Evolutionary conservation across 2,113 vertebrate species (phyloP).

Genomic region (Zosterops borbonicus): DNA sequence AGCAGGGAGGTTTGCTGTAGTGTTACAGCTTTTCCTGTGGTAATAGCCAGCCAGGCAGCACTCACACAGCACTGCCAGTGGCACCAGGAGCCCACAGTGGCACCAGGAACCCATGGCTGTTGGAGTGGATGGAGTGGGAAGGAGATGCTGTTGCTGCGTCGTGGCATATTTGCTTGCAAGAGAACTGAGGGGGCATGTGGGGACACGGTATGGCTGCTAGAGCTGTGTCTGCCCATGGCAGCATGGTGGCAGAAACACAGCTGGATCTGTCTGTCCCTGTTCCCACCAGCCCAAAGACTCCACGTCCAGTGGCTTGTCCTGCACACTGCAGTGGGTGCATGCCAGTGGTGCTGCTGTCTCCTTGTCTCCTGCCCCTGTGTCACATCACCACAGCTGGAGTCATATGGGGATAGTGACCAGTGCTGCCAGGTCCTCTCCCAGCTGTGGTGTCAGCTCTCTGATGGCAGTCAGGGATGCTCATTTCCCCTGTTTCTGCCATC

Average conservation of each 20-base stretch:
- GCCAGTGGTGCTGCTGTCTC: neutral
- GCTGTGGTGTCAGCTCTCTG: accelerated
- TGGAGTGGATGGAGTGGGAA: neutral
- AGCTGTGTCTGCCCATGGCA: neutral
- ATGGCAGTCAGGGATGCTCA: neutral
- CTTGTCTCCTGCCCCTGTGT: neutral
- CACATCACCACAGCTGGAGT: neutral
- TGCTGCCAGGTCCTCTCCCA: neutral
- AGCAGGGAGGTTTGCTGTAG: constrained; percentile 45
- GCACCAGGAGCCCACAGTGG: neutral
- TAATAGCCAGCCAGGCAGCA: neutral
- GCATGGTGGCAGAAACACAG: neutral
- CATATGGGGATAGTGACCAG: neutral
- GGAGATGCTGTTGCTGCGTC: neutral
- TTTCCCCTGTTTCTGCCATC: neutral
- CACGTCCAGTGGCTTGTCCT: neutral
- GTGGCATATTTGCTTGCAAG: accelerated
- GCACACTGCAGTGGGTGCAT: neutral
- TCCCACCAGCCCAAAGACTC: neutral
- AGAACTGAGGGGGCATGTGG: neutral
- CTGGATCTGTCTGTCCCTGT: neutral
- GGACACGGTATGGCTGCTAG: neutral
- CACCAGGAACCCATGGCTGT: accelerated
- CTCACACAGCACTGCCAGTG: neutral
- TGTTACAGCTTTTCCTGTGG: constrained; percentile 52